phyloP scores from a whole-genome alignment of 2,797 vertebrate genomes.

The Syngnathus rostellatus region DNA sequence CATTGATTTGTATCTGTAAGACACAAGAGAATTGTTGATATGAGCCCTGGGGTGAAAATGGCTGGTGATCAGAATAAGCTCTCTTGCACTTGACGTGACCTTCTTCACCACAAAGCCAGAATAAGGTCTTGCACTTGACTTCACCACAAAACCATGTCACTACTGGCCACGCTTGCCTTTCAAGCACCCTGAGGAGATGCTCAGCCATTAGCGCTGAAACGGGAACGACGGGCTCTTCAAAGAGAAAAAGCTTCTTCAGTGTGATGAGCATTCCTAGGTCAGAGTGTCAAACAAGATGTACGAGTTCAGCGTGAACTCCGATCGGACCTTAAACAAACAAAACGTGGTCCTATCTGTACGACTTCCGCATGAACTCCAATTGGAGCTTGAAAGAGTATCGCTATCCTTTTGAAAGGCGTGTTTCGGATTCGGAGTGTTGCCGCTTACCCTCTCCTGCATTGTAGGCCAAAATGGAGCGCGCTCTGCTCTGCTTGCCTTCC shows the following conservation, averaged over 20 bases:
- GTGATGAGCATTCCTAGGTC: constrained; percentile 21
- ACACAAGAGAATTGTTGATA: background rate
- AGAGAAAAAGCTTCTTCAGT: background rate
- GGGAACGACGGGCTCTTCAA: too few species aligned
- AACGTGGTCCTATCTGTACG: too few species aligned
- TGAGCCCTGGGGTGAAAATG: background rate
- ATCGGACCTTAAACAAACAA: too few species aligned
- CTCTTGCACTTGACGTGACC: constrained; percentile 26
- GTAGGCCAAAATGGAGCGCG: constrained; percentile 87
- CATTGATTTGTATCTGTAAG: too few species aligned
- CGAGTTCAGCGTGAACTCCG: too few species aligned
- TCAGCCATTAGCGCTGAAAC: constrained; percentile 31
- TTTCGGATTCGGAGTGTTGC: too few species aligned
- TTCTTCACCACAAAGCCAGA: constrained; percentile 9
- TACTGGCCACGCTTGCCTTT: constrained; percentile 25
- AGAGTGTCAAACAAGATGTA: background rate
- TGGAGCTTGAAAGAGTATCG: too few species aligned
- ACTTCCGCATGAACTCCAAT: too few species aligned
- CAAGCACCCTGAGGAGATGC: constrained; percentile 17
- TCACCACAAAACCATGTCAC: constrained; percentile 27
- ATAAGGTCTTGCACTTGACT: constrained; percentile 13
- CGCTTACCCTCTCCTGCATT: constrained; percentile 79
- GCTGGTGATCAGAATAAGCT: constrained; percentile 14
- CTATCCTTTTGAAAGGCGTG: too few species aligned
- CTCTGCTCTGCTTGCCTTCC: constrained; percentile 84